These are phyloP conservation scores for Diadegma fenestrale DNA, from an alignment of 2,888 invertebrate genomes.

Conservation along the genomic window DNA sequence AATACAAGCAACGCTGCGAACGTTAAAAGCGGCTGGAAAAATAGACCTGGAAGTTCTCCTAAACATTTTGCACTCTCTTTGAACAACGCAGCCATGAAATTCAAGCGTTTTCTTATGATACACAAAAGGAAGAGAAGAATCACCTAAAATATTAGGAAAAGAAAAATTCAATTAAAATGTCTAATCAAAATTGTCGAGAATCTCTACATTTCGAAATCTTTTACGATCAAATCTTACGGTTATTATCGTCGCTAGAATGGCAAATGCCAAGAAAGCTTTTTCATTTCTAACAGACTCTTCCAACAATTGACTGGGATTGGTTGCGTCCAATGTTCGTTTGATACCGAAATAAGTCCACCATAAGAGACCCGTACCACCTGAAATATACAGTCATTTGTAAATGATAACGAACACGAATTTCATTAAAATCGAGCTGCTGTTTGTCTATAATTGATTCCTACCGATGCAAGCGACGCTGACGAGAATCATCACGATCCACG, in stretches of 20 bases:
- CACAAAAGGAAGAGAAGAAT: slow-evolving; percentile 91
- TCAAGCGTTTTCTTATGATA: slow-evolving; percentile 92
- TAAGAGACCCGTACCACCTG: slow-evolving; percentile 90
- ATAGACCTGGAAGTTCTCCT: slow-evolving; percentile 92
- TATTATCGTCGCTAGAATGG: slow-evolving; percentile 94
- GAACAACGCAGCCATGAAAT: slow-evolving; percentile 93
- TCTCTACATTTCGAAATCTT: no score
- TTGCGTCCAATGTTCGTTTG: slow-evolving; percentile 88
- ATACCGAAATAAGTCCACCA: slow-evolving; percentile 96
- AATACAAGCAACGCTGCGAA: slow-evolving; percentile 92
- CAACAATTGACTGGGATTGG: slow-evolving; percentile 86
- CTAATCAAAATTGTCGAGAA: background rate
- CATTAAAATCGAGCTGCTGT: background rate
- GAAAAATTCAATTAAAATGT: background rate
- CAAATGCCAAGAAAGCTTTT: slow-evolving; percentile 93
- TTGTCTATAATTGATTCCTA: slow-evolving; percentile 77
- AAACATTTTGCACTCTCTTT: slow-evolving; percentile 96
- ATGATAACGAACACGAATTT: background rate
- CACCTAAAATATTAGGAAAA: slow-evolving; percentile 86
- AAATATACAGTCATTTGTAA: slow-evolving; percentile 28
- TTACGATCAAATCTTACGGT: slow-evolving; percentile 88
- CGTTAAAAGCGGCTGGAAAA: slow-evolving; percentile 94
- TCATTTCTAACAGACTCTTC: slow-evolving; percentile 94
- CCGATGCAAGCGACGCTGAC: slow-evolving; percentile 91
- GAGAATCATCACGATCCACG: slow-evolving; percentile 94